Evolutionary conservation across 2,888 invertebrate species (phyloP).

Genomic region (Salticus scenicus): DNA sequence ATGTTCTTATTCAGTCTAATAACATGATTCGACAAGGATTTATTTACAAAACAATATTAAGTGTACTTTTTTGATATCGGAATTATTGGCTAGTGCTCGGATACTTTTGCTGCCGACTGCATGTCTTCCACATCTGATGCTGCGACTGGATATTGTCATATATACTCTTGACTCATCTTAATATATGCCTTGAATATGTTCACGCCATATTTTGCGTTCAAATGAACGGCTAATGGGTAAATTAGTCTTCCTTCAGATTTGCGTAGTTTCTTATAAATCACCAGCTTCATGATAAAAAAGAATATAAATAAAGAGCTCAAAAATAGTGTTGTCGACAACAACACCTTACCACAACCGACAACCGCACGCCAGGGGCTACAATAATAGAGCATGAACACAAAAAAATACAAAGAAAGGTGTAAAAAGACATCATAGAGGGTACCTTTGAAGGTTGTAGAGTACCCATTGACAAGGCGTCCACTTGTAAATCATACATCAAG

Average conservation of each 20-base stretch:
- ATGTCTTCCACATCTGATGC: no score
- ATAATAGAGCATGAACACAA: not conserved
- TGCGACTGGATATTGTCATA: no score
- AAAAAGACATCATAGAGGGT: constrained; percentile 45
- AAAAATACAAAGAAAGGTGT: constrained; percentile 4
- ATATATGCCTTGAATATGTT: no score
- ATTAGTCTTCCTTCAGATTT: not conserved
- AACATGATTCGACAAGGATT: no score
- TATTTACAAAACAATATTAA: no score
- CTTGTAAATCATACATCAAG: constrained; percentile 65
- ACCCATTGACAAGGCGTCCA: constrained; percentile 47
- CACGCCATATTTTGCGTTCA: not conserved
- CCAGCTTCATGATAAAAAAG: not conserved
- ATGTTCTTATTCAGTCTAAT: no score
- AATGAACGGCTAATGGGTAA: constrained; percentile 7
- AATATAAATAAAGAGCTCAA: not conserved
- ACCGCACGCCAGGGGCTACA: not conserved
- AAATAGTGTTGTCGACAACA: not conserved
- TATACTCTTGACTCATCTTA: no score
- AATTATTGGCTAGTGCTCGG: no score
- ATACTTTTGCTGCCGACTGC: no score
- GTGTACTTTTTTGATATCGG: no score
- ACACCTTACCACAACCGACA: not conserved
- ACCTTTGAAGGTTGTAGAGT: constrained; percentile 34
- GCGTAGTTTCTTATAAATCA: not conserved